Evolutionary conservation across 2,113 vertebrate genomes (phyloP).

Genomic region (Charina bottae): DNA sequence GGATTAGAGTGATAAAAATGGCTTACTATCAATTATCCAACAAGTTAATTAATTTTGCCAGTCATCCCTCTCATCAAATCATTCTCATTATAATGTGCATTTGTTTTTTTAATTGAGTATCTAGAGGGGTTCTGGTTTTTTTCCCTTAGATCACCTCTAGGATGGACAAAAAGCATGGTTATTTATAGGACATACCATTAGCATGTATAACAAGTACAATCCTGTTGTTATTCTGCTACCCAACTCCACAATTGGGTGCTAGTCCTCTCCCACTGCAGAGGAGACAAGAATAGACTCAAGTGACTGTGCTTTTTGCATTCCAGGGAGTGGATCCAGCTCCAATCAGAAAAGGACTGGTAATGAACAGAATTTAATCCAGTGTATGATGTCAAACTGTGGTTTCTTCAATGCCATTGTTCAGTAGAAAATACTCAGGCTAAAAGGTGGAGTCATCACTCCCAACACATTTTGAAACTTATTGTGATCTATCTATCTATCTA

Average conservation of each 20-base stretch:
- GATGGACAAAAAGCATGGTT: not conserved
- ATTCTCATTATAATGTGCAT: conserved; percentile 41
- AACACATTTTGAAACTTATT: not conserved
- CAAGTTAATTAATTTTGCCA: conserved; percentile 58
- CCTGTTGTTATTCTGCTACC: not conserved
- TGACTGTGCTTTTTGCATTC: not conserved
- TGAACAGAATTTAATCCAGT: not conserved
- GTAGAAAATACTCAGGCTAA: not conserved
- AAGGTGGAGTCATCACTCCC: not conserved
- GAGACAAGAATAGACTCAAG: not conserved
- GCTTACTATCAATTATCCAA: conserved; percentile 52
- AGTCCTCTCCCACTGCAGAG: not conserved
- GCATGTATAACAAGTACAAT: not conserved
- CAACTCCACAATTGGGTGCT: not conserved
- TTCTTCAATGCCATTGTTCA: not conserved
- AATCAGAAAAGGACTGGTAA: not conserved
- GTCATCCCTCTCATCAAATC: conserved; percentile 47
- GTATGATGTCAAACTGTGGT: not conserved
- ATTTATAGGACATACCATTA: not conserved
- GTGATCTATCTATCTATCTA: no score
- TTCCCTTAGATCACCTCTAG: not conserved
- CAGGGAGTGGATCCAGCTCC: not conserved
- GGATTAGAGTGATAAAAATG: conserved; percentile 57
- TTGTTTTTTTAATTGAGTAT: conserved; percentile 53
- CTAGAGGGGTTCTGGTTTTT: conserved; percentile 9